Evolutionary conservation across 2,888 invertebrate species (phyloP).

Genomic region (Apamea crenata): DNA sequence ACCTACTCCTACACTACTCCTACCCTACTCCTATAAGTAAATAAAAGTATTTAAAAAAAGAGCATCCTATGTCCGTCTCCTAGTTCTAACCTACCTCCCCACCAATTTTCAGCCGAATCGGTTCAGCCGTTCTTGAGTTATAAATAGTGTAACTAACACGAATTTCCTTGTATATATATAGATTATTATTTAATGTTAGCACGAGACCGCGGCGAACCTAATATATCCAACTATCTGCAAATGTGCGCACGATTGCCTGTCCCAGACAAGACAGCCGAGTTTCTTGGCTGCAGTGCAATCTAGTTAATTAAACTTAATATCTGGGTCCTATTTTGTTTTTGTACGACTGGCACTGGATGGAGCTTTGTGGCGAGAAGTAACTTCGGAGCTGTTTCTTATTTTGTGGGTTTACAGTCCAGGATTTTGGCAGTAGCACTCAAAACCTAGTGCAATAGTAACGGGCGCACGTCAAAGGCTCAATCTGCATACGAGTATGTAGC

Average conservation of each 20-base stretch:
- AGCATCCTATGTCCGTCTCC: too few relatives aligned
- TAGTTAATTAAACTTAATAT: slow-evolving; percentile 30
- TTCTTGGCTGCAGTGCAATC: slow-evolving; percentile 28
- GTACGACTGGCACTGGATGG: not conserved
- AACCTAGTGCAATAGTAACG: not conserved
- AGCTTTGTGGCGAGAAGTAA: slow-evolving; percentile 5
- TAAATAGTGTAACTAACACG: too few relatives aligned
- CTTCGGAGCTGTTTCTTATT: slow-evolving; percentile 6
- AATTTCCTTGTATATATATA: too few relatives aligned
- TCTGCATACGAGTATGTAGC: slow-evolving; percentile 7
- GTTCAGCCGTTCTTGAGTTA: too few relatives aligned
- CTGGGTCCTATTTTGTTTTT: slow-evolving; percentile 18
- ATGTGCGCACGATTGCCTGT: slow-evolving; percentile 46
- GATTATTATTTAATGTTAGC: too few relatives aligned
- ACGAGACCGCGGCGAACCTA: slow-evolving; percentile 17
- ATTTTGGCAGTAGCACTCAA: not conserved
- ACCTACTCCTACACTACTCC: too few relatives aligned
- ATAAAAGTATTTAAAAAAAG: too few relatives aligned
- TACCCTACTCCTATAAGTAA: too few relatives aligned
- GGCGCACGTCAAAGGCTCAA: slow-evolving; percentile 24
- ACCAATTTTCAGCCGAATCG: too few relatives aligned
- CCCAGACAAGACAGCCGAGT: slow-evolving; percentile 25
- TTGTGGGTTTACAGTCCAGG: not conserved
- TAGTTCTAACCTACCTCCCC: too few relatives aligned
- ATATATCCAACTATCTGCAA: slow-evolving; percentile 32